These are phyloP conservation scores for Dicyrtoma fusca DNA, from an alignment of 2,888 invertebrate species.

Conservation along the genomic window DNA sequence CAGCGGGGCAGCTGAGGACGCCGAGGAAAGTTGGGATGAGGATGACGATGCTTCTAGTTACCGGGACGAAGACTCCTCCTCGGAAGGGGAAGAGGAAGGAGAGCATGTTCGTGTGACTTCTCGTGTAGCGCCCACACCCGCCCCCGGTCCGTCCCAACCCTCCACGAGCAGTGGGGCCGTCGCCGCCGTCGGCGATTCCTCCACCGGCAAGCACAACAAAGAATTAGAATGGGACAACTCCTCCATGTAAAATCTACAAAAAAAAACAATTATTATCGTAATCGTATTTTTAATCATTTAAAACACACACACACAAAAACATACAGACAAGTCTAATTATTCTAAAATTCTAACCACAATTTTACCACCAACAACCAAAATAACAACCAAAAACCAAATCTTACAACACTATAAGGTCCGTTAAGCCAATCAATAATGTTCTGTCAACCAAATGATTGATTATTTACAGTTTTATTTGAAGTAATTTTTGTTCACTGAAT, in stretches of 20 bases:
- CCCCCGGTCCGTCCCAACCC: constrained; percentile 41
- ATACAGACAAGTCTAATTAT: too few relatives aligned
- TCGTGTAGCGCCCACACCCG: constrained; percentile 25
- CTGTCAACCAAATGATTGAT: too few relatives aligned
- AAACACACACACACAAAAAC: neutral
- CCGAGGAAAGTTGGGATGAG: constrained; percentile 56
- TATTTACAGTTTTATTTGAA: too few relatives aligned
- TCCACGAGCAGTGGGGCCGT: constrained; percentile 37
- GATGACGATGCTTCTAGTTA: constrained; percentile 56
- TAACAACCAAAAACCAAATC: too few relatives aligned
- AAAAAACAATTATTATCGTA: neutral
- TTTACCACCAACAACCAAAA: too few relatives aligned
- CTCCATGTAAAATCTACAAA: constrained; percentile 53
- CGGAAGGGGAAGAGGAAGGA: constrained; percentile 54
- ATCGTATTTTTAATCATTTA: neutral
- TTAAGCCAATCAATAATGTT: too few relatives aligned
- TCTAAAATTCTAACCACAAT: too few relatives aligned
- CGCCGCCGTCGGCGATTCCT: constrained; percentile 29
- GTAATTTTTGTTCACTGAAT: too few relatives aligned
- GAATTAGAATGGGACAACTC: constrained; percentile 57
- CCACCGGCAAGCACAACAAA: constrained; percentile 47
- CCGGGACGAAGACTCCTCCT: constrained; percentile 54
- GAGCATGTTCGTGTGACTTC: constrained; percentile 40
- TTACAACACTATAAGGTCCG: too few relatives aligned
- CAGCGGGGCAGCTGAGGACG: constrained; percentile 46